Percentiles rank a stretch among this genome's conserved stretches.
phyloP scores from a whole-genome alignment of 2,888 invertebrate species.

The Polydesmus complanatus region DNA sequence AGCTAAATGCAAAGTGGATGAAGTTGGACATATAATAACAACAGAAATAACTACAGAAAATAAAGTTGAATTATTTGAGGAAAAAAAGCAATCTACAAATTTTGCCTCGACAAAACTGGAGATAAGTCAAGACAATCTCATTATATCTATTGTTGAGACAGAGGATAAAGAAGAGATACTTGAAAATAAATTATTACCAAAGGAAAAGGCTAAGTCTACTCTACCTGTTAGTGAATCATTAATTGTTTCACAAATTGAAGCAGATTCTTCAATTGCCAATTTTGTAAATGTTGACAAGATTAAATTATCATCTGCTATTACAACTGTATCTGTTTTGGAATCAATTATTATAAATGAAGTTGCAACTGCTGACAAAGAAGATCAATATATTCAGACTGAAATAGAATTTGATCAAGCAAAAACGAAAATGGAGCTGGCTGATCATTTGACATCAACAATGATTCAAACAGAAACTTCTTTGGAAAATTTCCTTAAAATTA shows the following conservation, averaged over 20 bases:
- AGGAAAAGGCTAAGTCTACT: neutral
- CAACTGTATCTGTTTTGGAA: neutral
- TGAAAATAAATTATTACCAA: neutral
- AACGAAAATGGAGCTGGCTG: conserved; percentile 8
- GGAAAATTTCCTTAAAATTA: conserved; percentile 10
- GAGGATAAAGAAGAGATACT: neutral
- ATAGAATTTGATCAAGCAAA: conserved; percentile 13
- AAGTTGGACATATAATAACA: neutral
- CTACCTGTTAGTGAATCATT: neutral
- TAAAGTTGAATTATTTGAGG: neutral
- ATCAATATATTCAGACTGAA: conserved; percentile 8
- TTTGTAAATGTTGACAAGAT: neutral
- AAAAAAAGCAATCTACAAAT: neutral
- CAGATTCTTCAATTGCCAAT: neutral
- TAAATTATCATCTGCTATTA: neutral
- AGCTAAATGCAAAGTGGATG: neutral
- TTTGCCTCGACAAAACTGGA: neutral
- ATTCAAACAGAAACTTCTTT: conserved; percentile 9
- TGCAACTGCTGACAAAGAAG: conserved; percentile 15
- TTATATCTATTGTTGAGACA: neutral
- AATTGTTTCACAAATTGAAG: neutral
- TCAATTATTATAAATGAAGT: conserved; percentile 5
- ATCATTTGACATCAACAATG: conserved; percentile 13
- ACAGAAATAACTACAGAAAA: neutral
- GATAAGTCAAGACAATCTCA: neutral